These are phyloP conservation scores for Epirrita christyi DNA, from an alignment of 2,888 invertebrate genomes.

Conservation along the genomic window DNA sequence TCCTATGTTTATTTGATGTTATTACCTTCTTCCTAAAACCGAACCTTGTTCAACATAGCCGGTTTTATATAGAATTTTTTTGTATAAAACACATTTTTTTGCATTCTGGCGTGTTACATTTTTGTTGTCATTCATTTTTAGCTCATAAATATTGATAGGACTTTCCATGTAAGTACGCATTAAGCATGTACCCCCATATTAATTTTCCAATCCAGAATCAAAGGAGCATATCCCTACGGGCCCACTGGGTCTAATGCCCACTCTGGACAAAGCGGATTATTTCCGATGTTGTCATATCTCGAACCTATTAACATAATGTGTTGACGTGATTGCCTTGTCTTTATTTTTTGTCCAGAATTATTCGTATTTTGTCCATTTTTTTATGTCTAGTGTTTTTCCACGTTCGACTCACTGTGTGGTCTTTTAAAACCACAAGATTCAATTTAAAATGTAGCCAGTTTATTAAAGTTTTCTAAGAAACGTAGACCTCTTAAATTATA, in stretches of 20 bases:
- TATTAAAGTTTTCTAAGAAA: conserved; percentile 26
- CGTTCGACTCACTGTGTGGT: conserved; percentile 66
- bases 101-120: conserved; percentile 30
- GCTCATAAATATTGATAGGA: conserved; percentile 51
- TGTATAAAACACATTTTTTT: conserved; percentile 29
- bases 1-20: no score
- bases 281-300: conserved; percentile 76
- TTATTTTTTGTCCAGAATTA: conserved; percentile 49
- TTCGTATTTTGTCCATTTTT: conserved; percentile 50
- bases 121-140: conserved; percentile 41
- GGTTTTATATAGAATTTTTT: conserved; percentile 28
- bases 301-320: conserved; percentile 77
- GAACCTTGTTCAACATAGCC: neutral
- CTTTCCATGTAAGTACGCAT: conserved; percentile 40
- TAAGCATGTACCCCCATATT: conserved; percentile 72
- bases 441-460: conserved; percentile 22
- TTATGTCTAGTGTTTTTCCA: conserved; percentile 50
- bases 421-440: conserved; percentile 41
- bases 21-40: conserved; percentile 3
- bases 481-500: conserved; percentile 21
- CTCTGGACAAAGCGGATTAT: conserved; percentile 80
- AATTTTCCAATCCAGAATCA: conserved; percentile 80
- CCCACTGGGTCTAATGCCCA: conserved; percentile 63
- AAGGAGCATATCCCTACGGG: conserved; percentile 71
- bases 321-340: conserved; percentile 72